phyloP scores from a whole-genome alignment of 1,140 invertebrate species.

The Probaryconus sp. region DNA sequence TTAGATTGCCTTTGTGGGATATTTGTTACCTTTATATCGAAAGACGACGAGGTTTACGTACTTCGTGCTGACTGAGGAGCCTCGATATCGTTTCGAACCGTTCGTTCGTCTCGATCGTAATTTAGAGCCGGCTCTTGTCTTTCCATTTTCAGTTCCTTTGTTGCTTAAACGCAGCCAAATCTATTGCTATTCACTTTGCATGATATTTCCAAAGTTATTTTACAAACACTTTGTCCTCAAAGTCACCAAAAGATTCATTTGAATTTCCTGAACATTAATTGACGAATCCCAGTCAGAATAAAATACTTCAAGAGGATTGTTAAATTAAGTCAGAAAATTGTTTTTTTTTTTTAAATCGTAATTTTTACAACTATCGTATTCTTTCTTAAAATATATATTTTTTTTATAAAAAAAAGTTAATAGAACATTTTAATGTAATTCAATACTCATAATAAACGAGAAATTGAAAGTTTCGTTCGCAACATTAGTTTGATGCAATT shows the following conservation, averaged over 20 bases:
- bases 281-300: no score
- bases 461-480: no score
- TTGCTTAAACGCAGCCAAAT: constrained; percentile 45
- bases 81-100: constrained; percentile 38
- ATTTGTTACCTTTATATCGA: constrained; percentile 45
- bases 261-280: no score
- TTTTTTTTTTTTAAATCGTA: no score
- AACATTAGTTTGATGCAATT: no score
- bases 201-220: constrained; percentile 45
- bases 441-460: no score
- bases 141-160: constrained; percentile 40
- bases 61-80: constrained; percentile 18
- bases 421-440: no score
- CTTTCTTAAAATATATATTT: no score
- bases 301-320: no score
- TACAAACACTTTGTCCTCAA: neutral
- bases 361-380: no score
- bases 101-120: constrained; percentile 39
- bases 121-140: constrained; percentile 22
- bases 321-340: no score
- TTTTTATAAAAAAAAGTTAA: no score
- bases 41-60: constrained; percentile 20
- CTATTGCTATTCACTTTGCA: constrained; percentile 37
- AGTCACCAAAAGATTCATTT: neutral
- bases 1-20: constrained; percentile 29